Base-by-base conservation (phyloP, 2,888 invertebrate genomes). In the Synergus japonicus region DNA sequence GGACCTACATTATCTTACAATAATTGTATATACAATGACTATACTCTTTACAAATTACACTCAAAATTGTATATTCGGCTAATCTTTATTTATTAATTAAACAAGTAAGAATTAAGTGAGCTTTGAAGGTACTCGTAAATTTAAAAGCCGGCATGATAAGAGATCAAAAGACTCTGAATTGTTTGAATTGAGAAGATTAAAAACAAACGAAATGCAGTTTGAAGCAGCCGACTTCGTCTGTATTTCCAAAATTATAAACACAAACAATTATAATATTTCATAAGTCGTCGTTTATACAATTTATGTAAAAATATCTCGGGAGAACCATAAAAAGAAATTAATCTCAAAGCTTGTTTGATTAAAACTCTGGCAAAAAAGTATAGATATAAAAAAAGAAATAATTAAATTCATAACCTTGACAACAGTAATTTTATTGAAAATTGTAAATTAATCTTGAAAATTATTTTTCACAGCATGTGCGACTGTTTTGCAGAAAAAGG, bases 101-200 rank as follows among this genome's bases (percentile, higher is more conserved):
- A 46, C 22, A 66, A 10, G 10, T 46, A 15, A 46, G 13, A 22
- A 22, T 22, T 22, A 22, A 44, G 22, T 49, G 15, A 73, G 29
- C 29, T 73, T 73, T 73, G 4, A 49, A 64, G 15, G 49, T 44
- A 29, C 29, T 29, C 29, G 29, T 29, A 76, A 81, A 79, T 76
- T 76, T 60, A 29, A 69, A 64, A 22, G 63, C 18, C 66, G 69
- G 41, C 37, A 18, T 65, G 65, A 80, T 81, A 41, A 65, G 37
- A 73, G 58, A 73, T 67, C 49, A 73, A 76, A 41, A 22, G 58
- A 76, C 18, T 66, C 66, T 13, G 73, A 13, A 73, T 54, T 54
- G 46, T 73, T 37, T 69, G 22, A 63, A 13, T 29, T 63, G 2
- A 29, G 7, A 22, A 15, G 15, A 69, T n/a, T 15, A 9, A 69